phyloP scores from a whole-genome alignment of 2,797 vertebrate genomes.

The Brachyrhaphis roseni region DNA sequence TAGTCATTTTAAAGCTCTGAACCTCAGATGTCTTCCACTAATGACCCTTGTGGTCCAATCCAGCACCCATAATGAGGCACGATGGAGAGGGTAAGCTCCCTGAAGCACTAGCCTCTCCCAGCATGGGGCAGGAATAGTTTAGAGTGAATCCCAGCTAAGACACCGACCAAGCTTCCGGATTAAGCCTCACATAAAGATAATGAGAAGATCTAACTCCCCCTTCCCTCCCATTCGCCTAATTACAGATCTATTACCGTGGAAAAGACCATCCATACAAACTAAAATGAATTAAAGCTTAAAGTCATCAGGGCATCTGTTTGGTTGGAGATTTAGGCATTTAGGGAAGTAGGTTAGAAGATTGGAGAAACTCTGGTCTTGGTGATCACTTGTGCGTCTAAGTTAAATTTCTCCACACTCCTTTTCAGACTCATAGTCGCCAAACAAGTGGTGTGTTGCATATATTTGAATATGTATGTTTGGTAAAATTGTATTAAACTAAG shows the following conservation, averaged over 20 bases:
- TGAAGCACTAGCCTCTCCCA: slow-evolving; percentile 65
- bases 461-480: no score
- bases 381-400: not conserved
- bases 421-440: no score
- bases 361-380: slow-evolving; percentile 39
- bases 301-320: slow-evolving; percentile 62
- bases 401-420: no score
- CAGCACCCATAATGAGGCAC: slow-evolving; percentile 68
- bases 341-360: slow-evolving; percentile 52
- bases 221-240: slow-evolving; percentile 64
- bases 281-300: slow-evolving; percentile 74
- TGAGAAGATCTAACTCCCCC: slow-evolving; percentile 66
- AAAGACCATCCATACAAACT: slow-evolving; percentile 61
- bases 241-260: slow-evolving; percentile 63
- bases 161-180: slow-evolving; percentile 65
- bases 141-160: slow-evolving; percentile 62
- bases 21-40: slow-evolving; percentile 65
- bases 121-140: slow-evolving; percentile 63
- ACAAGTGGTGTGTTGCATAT: no score
- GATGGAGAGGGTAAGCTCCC: slow-evolving; percentile 63
- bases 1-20: slow-evolving; percentile 29
- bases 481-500: no score
- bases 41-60: slow-evolving; percentile 57
- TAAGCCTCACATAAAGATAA: slow-evolving; percentile 74
- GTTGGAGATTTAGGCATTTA: slow-evolving; percentile 58